Evolutionary conservation across 2,888 invertebrate genomes (phyloP), one percentile per base, ranked within the genome.

Genomic region (Ochropacha duplaris): DNA sequence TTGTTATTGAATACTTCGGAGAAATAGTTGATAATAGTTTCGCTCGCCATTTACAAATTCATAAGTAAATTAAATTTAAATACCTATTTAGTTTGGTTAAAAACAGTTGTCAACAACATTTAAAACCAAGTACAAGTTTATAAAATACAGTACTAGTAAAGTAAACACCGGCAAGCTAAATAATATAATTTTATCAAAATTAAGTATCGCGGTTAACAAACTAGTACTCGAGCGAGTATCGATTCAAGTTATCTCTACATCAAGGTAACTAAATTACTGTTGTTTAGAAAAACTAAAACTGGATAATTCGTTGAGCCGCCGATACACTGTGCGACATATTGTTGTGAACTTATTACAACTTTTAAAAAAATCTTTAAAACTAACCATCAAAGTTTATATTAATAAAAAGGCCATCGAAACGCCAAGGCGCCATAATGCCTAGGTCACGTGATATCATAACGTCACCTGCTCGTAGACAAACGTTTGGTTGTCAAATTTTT

Each of bases 251-350:
- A 74, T 68, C 68, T 62, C 49, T 22, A 39, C 51, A 71, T 69
- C 66, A 56, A 60, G 63, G 66, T 71, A 66, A 68, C 60, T 56
- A 68, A 62, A 65, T 66, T 64, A 69, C 62, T 66, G 50, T 39
- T 24, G 59, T 55, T 56, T 49, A 28, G 16, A 52, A 52, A 49
- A 49, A 50, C 31, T 26, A 39, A 52, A 44, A 16, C 44, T 44
- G 44, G 19, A 19, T 44, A 44, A 44, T 44, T 44, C 19, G 44
- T 19, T 44, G 9, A 1, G 44, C 44, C 19, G 9, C 2, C 11
- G 44, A 8, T 8, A 44, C 44, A 44, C 44, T 44, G 19, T 9
- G 44, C 44, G 9, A 44, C 44, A 9, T 9, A 9, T 16, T 44
- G 44, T 44, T 0, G 44, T 16, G 16, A n/a, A 44, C 44, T 44